Base-by-base conservation (phyloP, 92 coral and sea anemone genomes). In the Umimayanthus chanpuru region DNA sequence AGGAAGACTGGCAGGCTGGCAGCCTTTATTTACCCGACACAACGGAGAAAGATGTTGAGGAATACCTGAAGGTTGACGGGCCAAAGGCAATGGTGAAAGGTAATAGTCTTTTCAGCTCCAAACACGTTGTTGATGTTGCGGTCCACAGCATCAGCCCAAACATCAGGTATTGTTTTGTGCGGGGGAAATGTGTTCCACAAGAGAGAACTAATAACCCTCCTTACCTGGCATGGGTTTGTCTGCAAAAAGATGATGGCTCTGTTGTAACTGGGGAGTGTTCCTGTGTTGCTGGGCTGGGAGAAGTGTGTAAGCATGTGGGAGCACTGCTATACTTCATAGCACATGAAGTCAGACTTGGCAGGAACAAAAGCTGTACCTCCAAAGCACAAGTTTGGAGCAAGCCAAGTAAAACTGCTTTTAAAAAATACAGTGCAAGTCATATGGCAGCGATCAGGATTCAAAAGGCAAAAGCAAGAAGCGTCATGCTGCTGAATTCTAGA, bases 141-240 rank as follows among this genome's bases (percentile, higher is more conserved):
- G 26, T 73, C 12, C 92, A 90, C 58, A 88, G 80, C 58, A 90
- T 85, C 8, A 90, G 86, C n/a, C 38, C 78, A 20, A 76, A 76
- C 11, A 38, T 86, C 0, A 58, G 74, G 30, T 90, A 90, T 67
- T 90, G 92, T 28, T 85, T 70, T 29, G 85, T 90, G 5, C 92
- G 85, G 7, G 66, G 92, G 6, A 81, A 20, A 23, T 85, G 89
- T 86, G 86, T 90, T 26, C 92, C 89, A 41, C 89, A 90, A 20
- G 92, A 90, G 32, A 79, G 88, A 14, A 90, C 85, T 10, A 85
- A 85, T 39, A 79, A 76, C 61, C 53, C 72, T 0, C 85, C 89
- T 32, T 85, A 90, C 66, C 76, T 47, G 28, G 85, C 80, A 30
- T 90, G 89, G 89, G 86, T 85, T 85, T 90, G 92, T 81, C 77